Evolutionary conservation across 2,797 vertebrate species (phyloP), one percentile per base, ranked within the genome.

Genomic region (Anas bernieri): DNA sequence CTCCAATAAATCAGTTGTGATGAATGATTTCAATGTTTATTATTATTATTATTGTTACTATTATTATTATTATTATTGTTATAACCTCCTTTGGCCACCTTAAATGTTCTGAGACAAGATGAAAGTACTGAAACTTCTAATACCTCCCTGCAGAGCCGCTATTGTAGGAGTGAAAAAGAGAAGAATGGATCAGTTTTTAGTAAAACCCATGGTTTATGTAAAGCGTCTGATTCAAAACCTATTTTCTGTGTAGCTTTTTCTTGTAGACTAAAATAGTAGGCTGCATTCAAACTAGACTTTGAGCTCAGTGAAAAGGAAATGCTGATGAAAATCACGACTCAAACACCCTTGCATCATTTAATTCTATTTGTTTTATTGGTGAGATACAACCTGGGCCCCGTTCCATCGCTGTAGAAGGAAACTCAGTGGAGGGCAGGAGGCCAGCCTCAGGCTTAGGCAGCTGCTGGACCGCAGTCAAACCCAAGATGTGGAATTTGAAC

Each of bases 151-250:
- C 90, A 97, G 92, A 96, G 84, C 93, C 0, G 8, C 73, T 43
- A 11, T 30, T 97, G 96, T 96, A 94, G 97, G 97, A 96, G 90
- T 97, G 95, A 96, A 96, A 94, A 91, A 91, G 96, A 95, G 93
- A 94, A 95, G 95, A 96, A 97, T 96, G 91, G 97, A 97, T 97
- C 84, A 96, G 90, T 93, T 97, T 97, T 97, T 97, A 97, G 94
- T 96, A 97, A 97, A 98, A 96, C 95, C 77, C 97, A 96, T 97
- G 97, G 96, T 97, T 98, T 98, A 98, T 98, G 97, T 98, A 98
- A 98, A 98, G 96, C 87, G 94, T 95, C 92, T 98, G 98, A 98
- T 98, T 98, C 98, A 98, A 98, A 98, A 95, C 92, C 96, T 92
- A 90, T 97, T 97, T 91, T 96, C 92, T 96, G 86, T 88, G 86